A percentile compares a stretch with the other conserved stretches of the same genome.
These are phyloP conservation scores for Athalia rosae DNA, from an alignment of 2,888 invertebrate genomes.

Conservation along the genomic window DNA sequence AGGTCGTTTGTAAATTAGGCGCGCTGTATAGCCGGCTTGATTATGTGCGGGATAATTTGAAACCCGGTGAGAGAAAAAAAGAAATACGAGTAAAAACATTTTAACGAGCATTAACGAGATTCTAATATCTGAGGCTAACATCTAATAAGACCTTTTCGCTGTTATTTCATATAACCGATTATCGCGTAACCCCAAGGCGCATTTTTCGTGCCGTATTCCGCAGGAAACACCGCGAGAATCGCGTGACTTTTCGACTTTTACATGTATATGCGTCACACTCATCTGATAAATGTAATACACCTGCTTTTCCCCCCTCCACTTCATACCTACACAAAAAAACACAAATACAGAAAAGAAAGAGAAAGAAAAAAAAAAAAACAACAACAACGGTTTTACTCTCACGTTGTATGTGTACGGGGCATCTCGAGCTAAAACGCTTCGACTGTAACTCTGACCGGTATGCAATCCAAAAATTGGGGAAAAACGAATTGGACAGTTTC, in stretches of 20 bases:
- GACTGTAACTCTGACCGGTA: not conserved
- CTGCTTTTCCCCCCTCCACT: conserved; percentile 20
- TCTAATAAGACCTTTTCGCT: conserved; percentile 18
- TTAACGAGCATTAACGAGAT: conserved; percentile 21
- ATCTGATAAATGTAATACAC: conserved; percentile 37
- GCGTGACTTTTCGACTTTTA: conserved; percentile 57
- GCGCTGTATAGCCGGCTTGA: too few species aligned
- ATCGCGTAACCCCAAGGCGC: conserved; percentile 35
- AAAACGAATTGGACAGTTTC: too few species aligned
- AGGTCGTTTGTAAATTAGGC: too few species aligned
- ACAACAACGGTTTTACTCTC: not conserved
- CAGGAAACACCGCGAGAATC: conserved; percentile 45
- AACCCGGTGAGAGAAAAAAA: not conserved
- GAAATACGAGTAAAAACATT: not conserved
- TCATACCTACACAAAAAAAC: not conserved
- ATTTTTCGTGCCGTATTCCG: conserved; percentile 51
- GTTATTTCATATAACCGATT: conserved; percentile 28
- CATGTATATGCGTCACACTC: conserved; percentile 45
- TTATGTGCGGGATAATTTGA: not conserved
- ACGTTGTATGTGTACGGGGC: not conserved
- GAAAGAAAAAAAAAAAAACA: not conserved
- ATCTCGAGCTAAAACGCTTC: not conserved
- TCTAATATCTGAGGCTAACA: conserved; percentile 18
- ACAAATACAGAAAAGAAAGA: not conserved
- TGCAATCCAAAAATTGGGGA: not conserved